Evolutionary conservation across 2,113 vertebrate genomes (phyloP).

Genomic region (Pelmatolapia mariae): DNA sequence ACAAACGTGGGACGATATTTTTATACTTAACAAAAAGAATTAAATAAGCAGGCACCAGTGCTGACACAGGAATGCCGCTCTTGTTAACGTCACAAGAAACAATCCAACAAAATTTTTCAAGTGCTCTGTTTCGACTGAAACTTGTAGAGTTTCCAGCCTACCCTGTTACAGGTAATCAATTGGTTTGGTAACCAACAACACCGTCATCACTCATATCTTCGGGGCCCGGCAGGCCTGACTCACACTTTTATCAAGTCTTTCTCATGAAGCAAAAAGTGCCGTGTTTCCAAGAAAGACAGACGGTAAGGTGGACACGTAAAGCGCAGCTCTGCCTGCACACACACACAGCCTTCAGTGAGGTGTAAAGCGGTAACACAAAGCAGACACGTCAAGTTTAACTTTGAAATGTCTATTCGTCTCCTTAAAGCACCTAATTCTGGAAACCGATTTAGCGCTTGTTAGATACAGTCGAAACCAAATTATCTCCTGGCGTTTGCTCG

Average conservation of each 20-base stretch:
- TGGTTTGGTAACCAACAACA: rapidly evolving
- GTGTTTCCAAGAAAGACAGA: background rate
- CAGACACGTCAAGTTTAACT: background rate
- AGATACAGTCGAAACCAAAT: background rate
- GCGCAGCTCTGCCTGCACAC: background rate
- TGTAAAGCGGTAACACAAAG: background rate
- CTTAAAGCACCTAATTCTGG: background rate
- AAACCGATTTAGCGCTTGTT: background rate
- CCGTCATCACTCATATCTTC: background rate
- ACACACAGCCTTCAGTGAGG: background rate
- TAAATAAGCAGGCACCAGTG: background rate
- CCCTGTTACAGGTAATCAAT: background rate
- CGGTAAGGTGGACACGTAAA: background rate
- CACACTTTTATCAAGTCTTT: background rate
- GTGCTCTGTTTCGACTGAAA: background rate
- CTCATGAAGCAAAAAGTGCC: background rate
- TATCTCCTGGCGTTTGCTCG: background rate
- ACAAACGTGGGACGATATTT: background rate
- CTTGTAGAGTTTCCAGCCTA: background rate
- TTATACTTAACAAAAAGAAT: background rate
- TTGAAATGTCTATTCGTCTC: background rate
- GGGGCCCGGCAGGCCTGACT: background rate
- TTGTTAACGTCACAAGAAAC: background rate
- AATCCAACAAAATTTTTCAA: background rate
- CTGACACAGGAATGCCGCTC: background rate